These are phyloP conservation scores for Urophycis tenuis DNA, from an alignment of 2,797 vertebrate species.

Conservation along the genomic window DNA sequence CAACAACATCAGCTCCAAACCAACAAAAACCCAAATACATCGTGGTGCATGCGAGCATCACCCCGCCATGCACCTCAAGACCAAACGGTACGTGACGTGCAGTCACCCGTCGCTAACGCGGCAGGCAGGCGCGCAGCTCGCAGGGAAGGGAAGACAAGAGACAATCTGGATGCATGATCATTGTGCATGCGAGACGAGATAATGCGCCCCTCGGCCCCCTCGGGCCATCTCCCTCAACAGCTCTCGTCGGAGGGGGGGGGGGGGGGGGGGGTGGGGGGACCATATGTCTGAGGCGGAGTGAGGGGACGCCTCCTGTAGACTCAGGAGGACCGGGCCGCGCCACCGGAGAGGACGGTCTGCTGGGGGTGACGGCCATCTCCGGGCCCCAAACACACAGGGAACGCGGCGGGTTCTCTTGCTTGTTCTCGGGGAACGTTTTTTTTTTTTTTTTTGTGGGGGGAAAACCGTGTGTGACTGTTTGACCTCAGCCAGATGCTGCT, in stretches of 20 bases:
- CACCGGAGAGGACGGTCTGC: too few species aligned
- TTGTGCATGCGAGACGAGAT: conserved; percentile 30
- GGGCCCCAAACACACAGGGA: too few species aligned
- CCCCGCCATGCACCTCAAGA: neutral
- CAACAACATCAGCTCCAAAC: neutral
- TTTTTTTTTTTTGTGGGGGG: too few species aligned
- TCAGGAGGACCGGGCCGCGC: neutral
- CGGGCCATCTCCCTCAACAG: conserved; percentile 35
- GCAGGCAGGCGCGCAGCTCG: conserved; percentile 20
- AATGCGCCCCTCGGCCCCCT: conserved; percentile 25
- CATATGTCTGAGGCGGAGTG: conserved; percentile 23
- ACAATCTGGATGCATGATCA: conserved; percentile 46
- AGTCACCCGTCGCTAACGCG: conserved; percentile 26
- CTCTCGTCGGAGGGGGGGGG: too few species aligned
- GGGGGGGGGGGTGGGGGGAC: too few species aligned
- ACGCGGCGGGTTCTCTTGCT: too few species aligned
- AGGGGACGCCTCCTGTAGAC: conserved; percentile 36
- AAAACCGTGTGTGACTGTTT: too few species aligned
- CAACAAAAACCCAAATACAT: neutral
- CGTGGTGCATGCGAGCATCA: neutral
- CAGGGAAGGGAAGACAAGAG: conserved; percentile 26
- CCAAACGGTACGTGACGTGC: conserved; percentile 8
- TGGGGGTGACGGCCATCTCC: too few species aligned
- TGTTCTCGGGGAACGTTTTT: too few species aligned
- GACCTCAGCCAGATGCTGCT: neutral